Evolutionary conservation across 2,888 invertebrate genomes (phyloP).

Genomic region (Dioctria linearis): DNA sequence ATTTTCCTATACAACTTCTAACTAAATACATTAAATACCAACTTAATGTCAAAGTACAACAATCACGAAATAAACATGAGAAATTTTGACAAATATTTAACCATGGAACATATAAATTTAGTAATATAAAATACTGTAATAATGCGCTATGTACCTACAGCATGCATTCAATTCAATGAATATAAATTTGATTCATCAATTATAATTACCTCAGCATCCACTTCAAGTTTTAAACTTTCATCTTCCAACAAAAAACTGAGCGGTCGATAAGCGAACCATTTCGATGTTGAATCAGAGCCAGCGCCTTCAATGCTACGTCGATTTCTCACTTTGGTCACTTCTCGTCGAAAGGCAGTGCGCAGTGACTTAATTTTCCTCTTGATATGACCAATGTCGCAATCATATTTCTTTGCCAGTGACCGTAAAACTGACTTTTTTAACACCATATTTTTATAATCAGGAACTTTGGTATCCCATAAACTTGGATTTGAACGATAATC

Average conservation of each 20-base stretch:
- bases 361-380: slow-evolving; percentile 45
- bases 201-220: slow-evolving; percentile 15
- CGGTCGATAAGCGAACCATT: slow-evolving; percentile 45
- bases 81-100: too few relatives aligned
- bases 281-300: slow-evolving; percentile 8
- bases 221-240: slow-evolving; percentile 33
- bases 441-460: slow-evolving; percentile 31
- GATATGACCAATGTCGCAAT: slow-evolving; percentile 22
- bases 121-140: too few relatives aligned
- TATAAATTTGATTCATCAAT: not conserved
- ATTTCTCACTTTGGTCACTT: slow-evolving; percentile 26
- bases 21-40: too few relatives aligned
- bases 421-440: slow-evolving; percentile 20
- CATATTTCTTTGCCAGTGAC: slow-evolving; percentile 22
- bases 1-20: too few relatives aligned
- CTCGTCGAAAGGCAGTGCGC: slow-evolving; percentile 46
- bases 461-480: slow-evolving; percentile 32
- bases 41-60: too few relatives aligned
- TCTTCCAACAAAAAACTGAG: slow-evolving; percentile 35
- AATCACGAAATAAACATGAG: too few relatives aligned
- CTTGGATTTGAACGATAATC: slow-evolving; percentile 33
- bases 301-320: slow-evolving; percentile 15
- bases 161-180: not conserved
- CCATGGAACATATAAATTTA: too few relatives aligned
- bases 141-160: too few relatives aligned